Evolutionary conservation across 2,797 vertebrate genomes (phyloP).

Genomic region (Neosalanx taihuensis): DNA sequence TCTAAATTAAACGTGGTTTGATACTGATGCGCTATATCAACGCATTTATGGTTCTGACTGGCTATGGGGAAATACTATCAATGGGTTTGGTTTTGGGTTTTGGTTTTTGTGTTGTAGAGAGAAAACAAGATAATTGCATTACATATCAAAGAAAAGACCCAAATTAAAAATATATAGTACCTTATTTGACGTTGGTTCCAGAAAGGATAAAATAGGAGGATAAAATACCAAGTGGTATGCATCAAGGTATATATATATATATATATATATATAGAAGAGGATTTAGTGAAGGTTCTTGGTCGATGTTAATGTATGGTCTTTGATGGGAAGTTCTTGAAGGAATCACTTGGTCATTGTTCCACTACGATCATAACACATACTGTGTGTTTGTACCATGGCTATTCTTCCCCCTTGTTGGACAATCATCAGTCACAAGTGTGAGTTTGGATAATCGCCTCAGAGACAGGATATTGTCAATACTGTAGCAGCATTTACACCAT

Average conservation of each 20-base stretch:
- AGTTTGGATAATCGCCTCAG: conserved; percentile 43
- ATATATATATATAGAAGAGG: not conserved
- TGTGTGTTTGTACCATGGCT: conserved; percentile 41
- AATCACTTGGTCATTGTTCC: not conserved
- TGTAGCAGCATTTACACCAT: conserved; percentile 25
- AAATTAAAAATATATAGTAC: too few relatives aligned
- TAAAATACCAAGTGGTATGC: not conserved
- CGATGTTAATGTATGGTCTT: too few relatives aligned
- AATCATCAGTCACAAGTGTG: conserved; percentile 33
- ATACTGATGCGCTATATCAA: not conserved
- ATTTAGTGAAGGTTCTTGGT: too few relatives aligned
- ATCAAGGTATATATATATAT: not conserved
- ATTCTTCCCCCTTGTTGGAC: conserved; percentile 33
- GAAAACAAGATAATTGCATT: not conserved
- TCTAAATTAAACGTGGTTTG: not conserved
- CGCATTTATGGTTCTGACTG: not conserved
- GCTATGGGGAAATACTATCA: not conserved
- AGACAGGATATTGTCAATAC: conserved; percentile 39
- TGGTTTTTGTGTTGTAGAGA: not conserved
- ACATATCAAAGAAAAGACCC: not conserved
- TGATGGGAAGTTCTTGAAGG: not conserved
- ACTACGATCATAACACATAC: conserved; percentile 23
- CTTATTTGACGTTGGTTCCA: not conserved
- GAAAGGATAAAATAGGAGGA: not conserved
- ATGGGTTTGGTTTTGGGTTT: not conserved